Percentiles rank a stretch among this genome's conserved stretches.
phyloP scores from a whole-genome alignment of 2,797 vertebrate species.

The Sebastes trivittatus region DNA sequence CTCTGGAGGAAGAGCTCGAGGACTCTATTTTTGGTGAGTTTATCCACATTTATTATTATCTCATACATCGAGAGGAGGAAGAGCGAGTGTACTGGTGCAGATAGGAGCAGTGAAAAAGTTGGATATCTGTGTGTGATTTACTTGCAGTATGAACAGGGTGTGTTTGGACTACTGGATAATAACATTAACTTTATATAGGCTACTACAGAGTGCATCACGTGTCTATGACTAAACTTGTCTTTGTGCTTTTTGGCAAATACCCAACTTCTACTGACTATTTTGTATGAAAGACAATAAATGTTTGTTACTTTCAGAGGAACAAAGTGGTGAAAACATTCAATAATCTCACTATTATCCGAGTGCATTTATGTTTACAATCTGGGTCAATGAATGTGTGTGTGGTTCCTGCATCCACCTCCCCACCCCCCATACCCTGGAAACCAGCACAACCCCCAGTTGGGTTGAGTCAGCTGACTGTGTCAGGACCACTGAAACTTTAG shows the following conservation, averaged over 20 bases:
- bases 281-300: not conserved
- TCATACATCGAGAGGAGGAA: too few species aligned
- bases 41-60: not conserved
- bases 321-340: not conserved
- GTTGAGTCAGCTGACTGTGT: slow-evolving; percentile 64
- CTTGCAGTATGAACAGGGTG: not conserved
- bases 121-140: not conserved
- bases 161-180: not conserved
- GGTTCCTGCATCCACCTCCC: not conserved
- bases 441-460: slow-evolving; percentile 29
- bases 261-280: not conserved
- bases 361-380: not conserved
- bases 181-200: not conserved
- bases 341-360: not conserved
- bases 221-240: slow-evolving; percentile 12
- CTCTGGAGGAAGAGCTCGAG: slow-evolving; percentile 70
- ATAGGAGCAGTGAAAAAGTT: not conserved
- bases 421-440: slow-evolving; percentile 36
- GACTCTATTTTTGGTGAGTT: slow-evolving; percentile 79
- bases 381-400: not conserved
- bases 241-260: not conserved
- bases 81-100: not conserved
- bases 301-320: not conserved
- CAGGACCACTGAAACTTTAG: slow-evolving; percentile 33
- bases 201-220: slow-evolving; percentile 5